Evolutionary conservation across 2,888 invertebrate species (phyloP), one percentile per base, ranked within the genome.

Genomic region (Apeira syringaria): DNA sequence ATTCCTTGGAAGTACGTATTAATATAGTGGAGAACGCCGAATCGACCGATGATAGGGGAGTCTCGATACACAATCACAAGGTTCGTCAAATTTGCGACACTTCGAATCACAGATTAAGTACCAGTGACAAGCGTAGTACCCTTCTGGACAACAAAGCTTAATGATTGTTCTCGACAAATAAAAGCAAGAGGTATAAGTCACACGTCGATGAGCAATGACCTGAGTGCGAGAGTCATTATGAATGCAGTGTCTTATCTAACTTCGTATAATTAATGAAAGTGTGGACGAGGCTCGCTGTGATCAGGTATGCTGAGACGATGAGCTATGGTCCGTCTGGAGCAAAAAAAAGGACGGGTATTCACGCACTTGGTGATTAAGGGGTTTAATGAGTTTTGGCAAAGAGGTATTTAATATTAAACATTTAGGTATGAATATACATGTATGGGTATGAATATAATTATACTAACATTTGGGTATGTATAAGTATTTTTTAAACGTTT

Each of bases 231-330:
- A 68, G 81, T 86, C 87, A 88, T 88, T 87, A 88, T 80, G 79
- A 76, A 85, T 80, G 79, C 83, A 80, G 80, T 81, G 81, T 86
- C 86, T 88, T 89, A 88, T 89, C 88, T 89, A 86, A 83, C 73
- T 80, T 64, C 74, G 82, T 77, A 88, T 88, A 89, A 88, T 89
- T 88, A 89, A 89, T 89, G 88, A 80, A 87, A 86, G 78, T 75
- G 80, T 74, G 45, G 67, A 79, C 79, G 79, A 74, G 74, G 70
- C 84, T 76, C 68, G 86, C 85, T 81, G 82, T 73, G 80, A 76
- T 51, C 55, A 52, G 67, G 68, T 69, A 65, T 59, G 54, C 59
- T 38, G 38, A 33, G 30, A 22, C 48, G 47, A 53, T 57, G 32
- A 28, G 34, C 58, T 58, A 62, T 59, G 59, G 37, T n/a, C 24